A percentile compares a stretch with the other conserved stretches of the same genome.
These are phyloP conservation scores for Panurus biarmicus DNA, from an alignment of 2,113 vertebrate species.

Conservation along the genomic window DNA sequence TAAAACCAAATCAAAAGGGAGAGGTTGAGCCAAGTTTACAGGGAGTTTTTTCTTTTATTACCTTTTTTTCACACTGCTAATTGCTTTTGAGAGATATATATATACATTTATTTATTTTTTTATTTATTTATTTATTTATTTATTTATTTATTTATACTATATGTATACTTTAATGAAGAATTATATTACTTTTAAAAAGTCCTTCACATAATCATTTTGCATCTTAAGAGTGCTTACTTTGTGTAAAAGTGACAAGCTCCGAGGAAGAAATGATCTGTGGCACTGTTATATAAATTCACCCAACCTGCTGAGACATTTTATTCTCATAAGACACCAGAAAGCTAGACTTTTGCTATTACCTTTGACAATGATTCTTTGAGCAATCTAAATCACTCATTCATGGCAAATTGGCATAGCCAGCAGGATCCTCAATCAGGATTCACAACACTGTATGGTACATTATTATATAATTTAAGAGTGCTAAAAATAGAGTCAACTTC, in stretches of 20 bases:
- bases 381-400: background rate
- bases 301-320: constrained; percentile 4
- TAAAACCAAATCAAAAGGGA: background rate
- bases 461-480: background rate
- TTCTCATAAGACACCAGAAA: background rate
- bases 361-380: background rate
- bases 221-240: background rate
- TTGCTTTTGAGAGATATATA: background rate
- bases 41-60: background rate
- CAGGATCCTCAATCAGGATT: background rate
- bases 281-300: background rate
- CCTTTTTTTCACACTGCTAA: background rate
- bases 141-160: too few species aligned
- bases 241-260: background rate
- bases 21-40: background rate
- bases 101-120: too few species aligned
- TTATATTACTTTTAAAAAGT: background rate
- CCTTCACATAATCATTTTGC: background rate
- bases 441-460: background rate
- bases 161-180: background rate
- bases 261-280: background rate
- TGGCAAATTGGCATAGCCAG: background rate
- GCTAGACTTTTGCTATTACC: background rate
- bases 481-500: background rate
- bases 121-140: too few species aligned